phyloP scores from a whole-genome alignment of 1,140 invertebrate genomes.

The Musca domestica region DNA sequence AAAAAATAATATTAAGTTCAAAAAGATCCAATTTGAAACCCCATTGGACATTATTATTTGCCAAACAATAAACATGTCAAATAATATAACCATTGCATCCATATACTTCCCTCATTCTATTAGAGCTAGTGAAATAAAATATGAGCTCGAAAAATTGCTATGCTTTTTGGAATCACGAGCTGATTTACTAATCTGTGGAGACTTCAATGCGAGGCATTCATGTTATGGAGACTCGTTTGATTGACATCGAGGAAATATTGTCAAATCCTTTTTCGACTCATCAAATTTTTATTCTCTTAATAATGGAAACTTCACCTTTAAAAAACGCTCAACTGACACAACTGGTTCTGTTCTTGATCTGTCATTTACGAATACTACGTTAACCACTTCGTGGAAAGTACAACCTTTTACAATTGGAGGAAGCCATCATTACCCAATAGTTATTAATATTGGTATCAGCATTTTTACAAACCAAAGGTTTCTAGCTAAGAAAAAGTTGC shows the following conservation, averaged over 20 bases:
- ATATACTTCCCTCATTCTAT: no score
- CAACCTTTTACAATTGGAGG: no score
- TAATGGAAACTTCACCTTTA: neutral
- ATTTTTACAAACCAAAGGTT: no score
- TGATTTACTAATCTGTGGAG: conserved; percentile 1
- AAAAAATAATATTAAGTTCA: neutral
- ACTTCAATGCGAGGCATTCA: neutral
- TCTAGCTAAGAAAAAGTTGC: no score
- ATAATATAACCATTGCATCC: neutral
- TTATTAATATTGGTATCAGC: no score
- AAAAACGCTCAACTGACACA: neutral
- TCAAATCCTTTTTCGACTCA: neutral
- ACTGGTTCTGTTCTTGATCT: neutral
- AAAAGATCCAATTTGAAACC: neutral
- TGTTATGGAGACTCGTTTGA: neutral
- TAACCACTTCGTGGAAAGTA: no score
- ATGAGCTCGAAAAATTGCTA: neutral
- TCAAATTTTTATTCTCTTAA: neutral
- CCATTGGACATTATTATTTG: neutral
- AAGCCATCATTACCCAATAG: no score
- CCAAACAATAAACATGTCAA: neutral
- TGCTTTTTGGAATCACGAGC: neutral
- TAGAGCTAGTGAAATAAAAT: no score
- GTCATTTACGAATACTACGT: no score
- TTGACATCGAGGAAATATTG: neutral